A percentile compares a stretch with the other conserved stretches of the same genome.
phyloP scores from a whole-genome alignment of 2,888 invertebrate species.

The Harmothoe impar region DNA sequence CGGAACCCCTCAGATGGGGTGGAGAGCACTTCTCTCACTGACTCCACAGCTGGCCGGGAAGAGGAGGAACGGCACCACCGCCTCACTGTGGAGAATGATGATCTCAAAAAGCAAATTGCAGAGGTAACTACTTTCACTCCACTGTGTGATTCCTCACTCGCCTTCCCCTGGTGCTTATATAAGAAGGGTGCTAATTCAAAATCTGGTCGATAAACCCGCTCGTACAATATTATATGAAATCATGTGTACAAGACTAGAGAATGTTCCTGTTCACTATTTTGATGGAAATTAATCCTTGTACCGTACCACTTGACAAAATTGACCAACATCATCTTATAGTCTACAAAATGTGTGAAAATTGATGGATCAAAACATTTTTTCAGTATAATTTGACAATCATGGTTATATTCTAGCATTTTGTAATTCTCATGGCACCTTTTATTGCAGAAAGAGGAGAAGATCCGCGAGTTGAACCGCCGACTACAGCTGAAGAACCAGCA shows the following conservation, averaged over 20 bases:
- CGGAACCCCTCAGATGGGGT: constrained; percentile 77
- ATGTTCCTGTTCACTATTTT: background rate
- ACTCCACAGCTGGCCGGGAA: constrained; percentile 86
- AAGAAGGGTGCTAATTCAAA: too few relatives aligned
- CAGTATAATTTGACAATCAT: too few relatives aligned
- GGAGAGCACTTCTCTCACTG: constrained; percentile 82
- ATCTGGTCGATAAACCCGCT: too few relatives aligned
- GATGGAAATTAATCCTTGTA: background rate
- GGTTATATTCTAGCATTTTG: too few relatives aligned
- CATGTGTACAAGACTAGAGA: too few relatives aligned
- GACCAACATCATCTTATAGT: too few relatives aligned
- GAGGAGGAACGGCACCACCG: constrained; percentile 98
- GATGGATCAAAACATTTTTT: background rate
- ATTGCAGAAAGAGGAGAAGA: constrained; percentile 69
- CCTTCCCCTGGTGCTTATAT: too few relatives aligned
- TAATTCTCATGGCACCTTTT: background rate
- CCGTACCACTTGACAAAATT: too few relatives aligned
- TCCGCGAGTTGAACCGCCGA: constrained; percentile 66
- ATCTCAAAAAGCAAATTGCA: constrained; percentile 96
- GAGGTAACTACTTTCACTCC: constrained; percentile 87
- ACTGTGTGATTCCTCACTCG: background rate
- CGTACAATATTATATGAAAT: too few relatives aligned
- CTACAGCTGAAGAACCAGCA: constrained; percentile 65
- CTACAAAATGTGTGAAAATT: background rate
- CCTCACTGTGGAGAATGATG: constrained; percentile 96